Evolutionary conservation across 2,797 vertebrate genomes (phyloP).

Genomic region (Percopsis omiscomaycus): DNA sequence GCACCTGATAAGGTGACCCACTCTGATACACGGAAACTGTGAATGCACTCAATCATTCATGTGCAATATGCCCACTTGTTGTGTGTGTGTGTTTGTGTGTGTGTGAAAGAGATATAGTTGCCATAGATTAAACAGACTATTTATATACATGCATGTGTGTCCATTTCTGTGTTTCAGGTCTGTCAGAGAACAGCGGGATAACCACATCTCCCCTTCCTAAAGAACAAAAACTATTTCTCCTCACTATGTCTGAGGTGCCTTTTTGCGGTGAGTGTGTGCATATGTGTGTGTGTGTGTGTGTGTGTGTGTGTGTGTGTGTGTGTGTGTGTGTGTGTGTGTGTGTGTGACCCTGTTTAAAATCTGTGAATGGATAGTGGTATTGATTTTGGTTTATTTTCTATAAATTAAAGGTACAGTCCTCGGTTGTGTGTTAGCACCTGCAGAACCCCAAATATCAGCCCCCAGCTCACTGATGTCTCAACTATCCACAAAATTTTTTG

Average conservation of each 20-base stretch:
- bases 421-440: no score
- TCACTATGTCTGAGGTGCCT: constrained; percentile 79
- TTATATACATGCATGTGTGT: not conserved
- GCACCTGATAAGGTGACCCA: no score
- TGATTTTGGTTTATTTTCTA: constrained; percentile 56
- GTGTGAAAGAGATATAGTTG: not conserved
- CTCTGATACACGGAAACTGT: no score
- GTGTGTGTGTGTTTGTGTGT: constrained; percentile 17
- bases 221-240: constrained; percentile 84
- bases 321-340: constrained; percentile 5
- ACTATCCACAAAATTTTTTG: no score
- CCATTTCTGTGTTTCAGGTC: constrained; percentile 73
- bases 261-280: constrained; percentile 84
- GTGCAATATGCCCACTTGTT: constrained; percentile 5
- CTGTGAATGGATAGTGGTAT: constrained; percentile 68
- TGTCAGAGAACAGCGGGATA: constrained; percentile 80
- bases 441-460: no score
- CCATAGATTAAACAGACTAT: no score
- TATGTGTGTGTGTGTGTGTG: constrained; percentile 4
- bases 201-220: constrained; percentile 73
- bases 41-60: not conserved
- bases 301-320: constrained; percentile 1
- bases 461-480: no score
- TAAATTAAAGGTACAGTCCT: constrained; percentile 71
- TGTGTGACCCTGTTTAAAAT: constrained; percentile 60